Evolutionary conservation across 2,888 invertebrate genomes (phyloP).

Genomic region (Anagyrus pseudococci): DNA sequence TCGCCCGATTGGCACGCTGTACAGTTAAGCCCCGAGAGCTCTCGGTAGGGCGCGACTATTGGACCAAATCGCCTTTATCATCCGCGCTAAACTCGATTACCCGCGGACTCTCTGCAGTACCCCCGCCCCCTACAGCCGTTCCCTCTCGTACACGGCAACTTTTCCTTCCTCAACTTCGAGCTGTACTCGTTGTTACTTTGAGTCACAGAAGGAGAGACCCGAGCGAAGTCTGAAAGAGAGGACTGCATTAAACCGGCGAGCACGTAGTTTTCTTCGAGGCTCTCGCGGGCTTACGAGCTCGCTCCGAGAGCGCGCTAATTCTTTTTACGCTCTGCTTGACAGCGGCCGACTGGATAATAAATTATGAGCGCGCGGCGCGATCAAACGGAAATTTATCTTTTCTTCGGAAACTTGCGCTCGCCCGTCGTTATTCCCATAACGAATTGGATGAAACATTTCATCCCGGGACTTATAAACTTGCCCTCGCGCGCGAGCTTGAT

Average conservation of each 20-base stretch:
- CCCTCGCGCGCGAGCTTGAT: background rate
- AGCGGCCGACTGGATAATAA: conserved; percentile 22
- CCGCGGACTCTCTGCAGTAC: background rate
- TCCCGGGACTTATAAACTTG: background rate
- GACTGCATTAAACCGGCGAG: too few relatives aligned
- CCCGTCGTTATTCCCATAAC: background rate
- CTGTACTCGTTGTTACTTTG: too few relatives aligned
- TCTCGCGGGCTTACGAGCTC: too few relatives aligned
- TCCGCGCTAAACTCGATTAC: conserved; percentile 31
- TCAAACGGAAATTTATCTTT: conserved; percentile 22
- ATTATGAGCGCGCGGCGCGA: conserved; percentile 3
- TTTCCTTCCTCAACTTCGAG: too few relatives aligned
- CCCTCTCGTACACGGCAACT: background rate
- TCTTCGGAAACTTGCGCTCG: conserved; percentile 23
- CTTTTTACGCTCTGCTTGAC: too few relatives aligned
- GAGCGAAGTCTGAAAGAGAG: too few relatives aligned
- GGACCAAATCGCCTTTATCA: conserved; percentile 31
- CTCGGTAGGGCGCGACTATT: conserved; percentile 11
- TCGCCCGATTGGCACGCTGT: background rate
- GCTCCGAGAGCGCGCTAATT: too few relatives aligned
- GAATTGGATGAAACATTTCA: conserved; percentile 17
- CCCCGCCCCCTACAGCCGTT: background rate
- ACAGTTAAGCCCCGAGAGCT: background rate
- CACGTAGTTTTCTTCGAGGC: too few relatives aligned
- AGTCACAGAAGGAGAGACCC: too few relatives aligned